Evolutionary conservation across 2,888 invertebrate species (phyloP).

Genomic region (Philopedon plagiatum): DNA sequence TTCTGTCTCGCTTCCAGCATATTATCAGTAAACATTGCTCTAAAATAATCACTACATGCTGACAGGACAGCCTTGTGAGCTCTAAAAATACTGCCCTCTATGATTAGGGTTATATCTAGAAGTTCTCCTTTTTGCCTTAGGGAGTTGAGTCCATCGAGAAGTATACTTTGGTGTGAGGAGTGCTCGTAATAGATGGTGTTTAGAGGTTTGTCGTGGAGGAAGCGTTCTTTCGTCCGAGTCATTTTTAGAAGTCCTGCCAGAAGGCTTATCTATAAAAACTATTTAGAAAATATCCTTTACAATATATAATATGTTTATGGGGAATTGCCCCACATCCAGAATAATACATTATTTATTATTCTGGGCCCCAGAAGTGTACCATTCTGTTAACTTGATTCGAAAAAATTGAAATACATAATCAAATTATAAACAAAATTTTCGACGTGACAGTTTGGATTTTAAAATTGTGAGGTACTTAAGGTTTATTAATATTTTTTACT

Average conservation of each 20-base stretch:
- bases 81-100: constrained; percentile 75
- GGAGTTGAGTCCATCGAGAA: constrained; percentile 75
- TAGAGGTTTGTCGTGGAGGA: constrained; percentile 64
- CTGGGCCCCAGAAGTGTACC: too few species aligned
- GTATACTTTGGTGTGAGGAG: constrained; percentile 72
- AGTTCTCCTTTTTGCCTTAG: constrained; percentile 75
- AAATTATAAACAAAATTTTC: too few species aligned
- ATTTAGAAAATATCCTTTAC: not conserved
- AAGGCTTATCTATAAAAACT: constrained; percentile 4
- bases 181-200: constrained; percentile 72
- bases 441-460: too few species aligned
- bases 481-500: too few species aligned
- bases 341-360: too few species aligned
- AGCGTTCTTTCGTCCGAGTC: constrained; percentile 65
- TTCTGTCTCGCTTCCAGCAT: constrained; percentile 78
- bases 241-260: constrained; percentile 50
- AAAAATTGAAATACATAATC: too few species aligned
- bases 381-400: too few species aligned
- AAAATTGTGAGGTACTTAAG: too few species aligned
- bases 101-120: constrained; percentile 78
- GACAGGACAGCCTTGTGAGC: constrained; percentile 81
- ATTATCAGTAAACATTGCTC: constrained; percentile 82
- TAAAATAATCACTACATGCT: constrained; percentile 82
- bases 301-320: too few species aligned
- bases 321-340: too few species aligned